Base-by-base conservation (phyloP, 37 sponge, comb jelly and placozoan genomes). In the Theonella swinhoei region DNA sequence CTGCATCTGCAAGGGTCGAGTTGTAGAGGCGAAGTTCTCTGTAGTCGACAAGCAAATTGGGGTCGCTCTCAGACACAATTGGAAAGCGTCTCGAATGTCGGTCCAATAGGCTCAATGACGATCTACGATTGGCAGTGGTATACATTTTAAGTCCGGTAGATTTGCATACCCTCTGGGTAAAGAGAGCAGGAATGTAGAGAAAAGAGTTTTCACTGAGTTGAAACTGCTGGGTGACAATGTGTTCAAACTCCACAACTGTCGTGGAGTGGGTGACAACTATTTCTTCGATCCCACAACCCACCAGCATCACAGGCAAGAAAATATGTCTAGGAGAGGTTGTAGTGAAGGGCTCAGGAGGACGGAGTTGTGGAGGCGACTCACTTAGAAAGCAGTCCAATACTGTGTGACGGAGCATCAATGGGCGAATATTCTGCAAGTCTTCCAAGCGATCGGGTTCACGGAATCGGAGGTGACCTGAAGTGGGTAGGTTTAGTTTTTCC, bases 161-260 rank as follows among this genome's bases (percentile, higher is more conserved):
- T 0, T 32, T 7, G 37, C 58, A 41, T 5, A 4, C 28, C 14
- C 24, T 39, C 5, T 20, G 69, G 59, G 65, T 58, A 42, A 78
- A 74, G 24, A 92, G 42, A 1, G 59, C 38, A 7, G 93, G 93
- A 30, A 92, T 69, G 66, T 92, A 92, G 7, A 88, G 34, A 39
- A 81, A 92, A 59, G 79, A 85, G 31, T 78, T 62, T 0, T 80
- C 62, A 17, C 68, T 20, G 58, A 92, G 61, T 1, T 32, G 1
- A 64, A 92, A 88, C 29, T 22, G 39, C 36, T 62, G 1, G 43
- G 70, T 36, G 7, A 92, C 66, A 17, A 36, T 40, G 3, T 60
- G 24, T 23, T 92, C 87, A 62, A 92, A 80, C 30, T 84, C 34
- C 22, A 47, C 1, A 20, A 85, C 62, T 28, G 85, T 69, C 75